Evolutionary conservation across 2,797 vertebrate species (phyloP).

Genomic region (Hybognathus amarus): DNA sequence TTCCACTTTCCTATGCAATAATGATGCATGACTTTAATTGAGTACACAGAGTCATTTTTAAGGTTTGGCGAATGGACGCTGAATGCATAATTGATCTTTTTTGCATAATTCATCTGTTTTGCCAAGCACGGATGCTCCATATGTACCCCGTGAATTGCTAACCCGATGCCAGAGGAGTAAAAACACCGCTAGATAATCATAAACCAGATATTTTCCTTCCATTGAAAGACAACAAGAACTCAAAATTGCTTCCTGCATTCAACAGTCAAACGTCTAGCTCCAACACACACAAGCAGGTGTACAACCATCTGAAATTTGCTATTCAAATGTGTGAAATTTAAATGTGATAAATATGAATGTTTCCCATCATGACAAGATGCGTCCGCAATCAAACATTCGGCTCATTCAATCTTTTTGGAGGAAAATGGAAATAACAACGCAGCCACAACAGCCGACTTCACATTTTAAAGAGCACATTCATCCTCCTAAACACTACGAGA

Average conservation of each 20-base stretch:
- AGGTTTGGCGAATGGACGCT: constrained; percentile 17
- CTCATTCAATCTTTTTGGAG: constrained; percentile 17
- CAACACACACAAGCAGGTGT: constrained; percentile 27
- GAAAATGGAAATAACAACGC: constrained; percentile 38
- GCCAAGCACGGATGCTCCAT: constrained; percentile 64
- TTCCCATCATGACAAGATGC: constrained; percentile 32
- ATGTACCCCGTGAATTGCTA: constrained; percentile 60
- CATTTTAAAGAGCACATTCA: constrained; percentile 42
- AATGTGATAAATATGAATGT: constrained; percentile 47
- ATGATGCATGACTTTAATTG: not conserved
- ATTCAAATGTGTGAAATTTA: constrained; percentile 32
- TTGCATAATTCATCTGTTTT: constrained; percentile 71
- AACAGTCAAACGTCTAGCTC: not conserved
- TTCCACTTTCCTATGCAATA: not conserved
- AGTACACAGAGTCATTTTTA: not conserved
- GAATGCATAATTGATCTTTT: constrained; percentile 70
- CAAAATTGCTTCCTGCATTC: constrained; percentile 16
- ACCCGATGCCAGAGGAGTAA: constrained; percentile 50
- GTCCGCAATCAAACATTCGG: constrained; percentile 19
- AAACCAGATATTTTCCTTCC: constrained; percentile 66
- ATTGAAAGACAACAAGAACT: not conserved
- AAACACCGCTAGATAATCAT: constrained; percentile 51
- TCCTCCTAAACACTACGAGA: not conserved
- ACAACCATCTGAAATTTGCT: constrained; percentile 24
- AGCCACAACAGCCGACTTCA: constrained; percentile 30